Conservation (phyloP, 2,113 vertebrate genomes). For the Cettia cetti region DNA sequence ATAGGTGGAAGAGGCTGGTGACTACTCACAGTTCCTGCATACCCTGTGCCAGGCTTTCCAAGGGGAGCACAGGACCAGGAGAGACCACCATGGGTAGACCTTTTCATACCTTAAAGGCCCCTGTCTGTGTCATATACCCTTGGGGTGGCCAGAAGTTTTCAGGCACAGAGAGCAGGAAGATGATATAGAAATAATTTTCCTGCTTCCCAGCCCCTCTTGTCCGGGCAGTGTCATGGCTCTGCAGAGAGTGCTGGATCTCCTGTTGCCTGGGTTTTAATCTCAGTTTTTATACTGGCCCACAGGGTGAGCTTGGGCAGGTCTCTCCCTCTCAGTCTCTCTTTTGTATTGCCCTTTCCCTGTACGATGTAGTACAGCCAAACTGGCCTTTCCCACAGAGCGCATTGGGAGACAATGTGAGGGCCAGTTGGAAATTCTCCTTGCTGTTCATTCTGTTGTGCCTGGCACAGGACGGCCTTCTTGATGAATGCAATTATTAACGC, state of each 20-base stretch:
- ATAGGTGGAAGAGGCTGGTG: neutral
- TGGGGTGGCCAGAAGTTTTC: neutral
- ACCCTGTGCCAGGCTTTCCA: neutral
- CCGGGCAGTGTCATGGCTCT: neutral
- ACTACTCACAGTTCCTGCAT: neutral
- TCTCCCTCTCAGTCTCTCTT: neutral
- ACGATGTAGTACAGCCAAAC: neutral
- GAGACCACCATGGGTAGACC: neutral
- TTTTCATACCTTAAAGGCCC: neutral
- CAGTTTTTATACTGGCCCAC: neutral
- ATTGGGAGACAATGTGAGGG: neutral
- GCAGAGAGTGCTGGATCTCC: neutral
- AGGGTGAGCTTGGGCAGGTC: neutral
- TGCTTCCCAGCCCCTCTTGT: neutral
- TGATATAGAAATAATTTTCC: neutral
- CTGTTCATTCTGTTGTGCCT: neutral
- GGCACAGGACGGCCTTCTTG: neutral
- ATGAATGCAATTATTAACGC: neutral
- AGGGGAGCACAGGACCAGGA: neutral
- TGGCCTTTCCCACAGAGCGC: neutral
- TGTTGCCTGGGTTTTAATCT: neutral
- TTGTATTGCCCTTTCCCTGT: accelerated
- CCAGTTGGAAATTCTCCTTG: neutral
- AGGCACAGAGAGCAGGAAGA: neutral
- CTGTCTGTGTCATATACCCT: neutral